A percentile compares a stretch with the other conserved stretches of the same genome.
phyloP scores from a whole-genome alignment of 1,140 invertebrate genomes.

The Piezodorus guildinii region DNA sequence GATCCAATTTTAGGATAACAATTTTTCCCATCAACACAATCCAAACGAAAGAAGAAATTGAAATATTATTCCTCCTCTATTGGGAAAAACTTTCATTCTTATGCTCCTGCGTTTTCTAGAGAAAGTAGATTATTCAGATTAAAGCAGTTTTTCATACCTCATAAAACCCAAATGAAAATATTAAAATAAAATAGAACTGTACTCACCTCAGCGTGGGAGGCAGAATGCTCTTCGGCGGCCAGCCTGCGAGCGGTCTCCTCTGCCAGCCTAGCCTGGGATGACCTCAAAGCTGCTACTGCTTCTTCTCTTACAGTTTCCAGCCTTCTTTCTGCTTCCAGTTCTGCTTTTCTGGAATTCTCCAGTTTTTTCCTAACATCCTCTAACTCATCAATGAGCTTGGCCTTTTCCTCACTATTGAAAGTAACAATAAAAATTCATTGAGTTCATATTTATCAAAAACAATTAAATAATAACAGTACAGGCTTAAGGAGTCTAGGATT shows the following conservation, averaged over 20 bases:
- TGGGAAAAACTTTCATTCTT: too few relatives aligned
- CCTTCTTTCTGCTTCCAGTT: slow-evolving; percentile 34
- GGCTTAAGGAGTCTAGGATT: too few relatives aligned
- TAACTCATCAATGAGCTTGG: background rate
- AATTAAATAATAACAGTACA: background rate
- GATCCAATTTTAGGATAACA: too few relatives aligned
- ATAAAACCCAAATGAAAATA: background rate
- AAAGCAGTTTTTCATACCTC: background rate
- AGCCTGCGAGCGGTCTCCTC: slow-evolving; percentile 42
- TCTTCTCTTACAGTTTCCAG: slow-evolving; percentile 34
- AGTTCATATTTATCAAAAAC: background rate
- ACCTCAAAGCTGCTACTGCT: slow-evolving; percentile 32
- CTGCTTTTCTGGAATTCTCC: background rate
- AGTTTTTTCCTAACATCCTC: slow-evolving; percentile 6
- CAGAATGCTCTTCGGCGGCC: slow-evolving; percentile 47
- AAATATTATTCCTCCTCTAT: too few relatives aligned
- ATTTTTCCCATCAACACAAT: too few relatives aligned
- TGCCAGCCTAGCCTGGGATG: slow-evolving; percentile 43
- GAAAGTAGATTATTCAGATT: too few relatives aligned
- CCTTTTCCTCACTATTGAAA: background rate
- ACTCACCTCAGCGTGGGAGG: slow-evolving; percentile 39
- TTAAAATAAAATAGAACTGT: background rate
- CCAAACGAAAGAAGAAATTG: too few relatives aligned
- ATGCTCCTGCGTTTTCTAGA: too few relatives aligned
- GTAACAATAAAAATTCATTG: background rate